Conservation (phyloP, 2,888 invertebrate genomes). For the Acanthopleura granulata region DNA sequence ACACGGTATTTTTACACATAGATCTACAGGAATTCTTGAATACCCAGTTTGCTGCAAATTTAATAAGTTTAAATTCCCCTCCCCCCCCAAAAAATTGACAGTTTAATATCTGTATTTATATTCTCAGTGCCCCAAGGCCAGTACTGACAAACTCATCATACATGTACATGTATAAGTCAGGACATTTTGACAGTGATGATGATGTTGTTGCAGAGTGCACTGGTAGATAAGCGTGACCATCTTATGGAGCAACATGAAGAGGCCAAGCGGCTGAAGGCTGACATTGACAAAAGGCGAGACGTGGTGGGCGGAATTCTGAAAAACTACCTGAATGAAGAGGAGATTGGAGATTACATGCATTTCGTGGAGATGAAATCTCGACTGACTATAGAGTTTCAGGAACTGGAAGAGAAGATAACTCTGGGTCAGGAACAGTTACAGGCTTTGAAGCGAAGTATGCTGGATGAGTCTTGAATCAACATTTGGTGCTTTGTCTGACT, state of each 20-base stretch:
- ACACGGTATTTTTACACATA: too few species aligned
- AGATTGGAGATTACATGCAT: conserved; percentile 84
- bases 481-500: too few species aligned
- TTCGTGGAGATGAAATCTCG: conserved; percentile 90
- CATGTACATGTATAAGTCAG: too few species aligned
- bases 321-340: conserved; percentile 78
- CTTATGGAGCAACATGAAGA: conserved; percentile 84
- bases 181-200: neutral
- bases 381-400: conserved; percentile 84
- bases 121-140: too few species aligned
- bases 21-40: too few species aligned
- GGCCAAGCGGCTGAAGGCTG: conserved; percentile 84
- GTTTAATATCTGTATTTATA: too few species aligned
- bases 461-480: conserved; percentile 20
- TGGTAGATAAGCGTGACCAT: conserved; percentile 79
- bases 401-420: conserved; percentile 86
- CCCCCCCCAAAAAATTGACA: too few species aligned
- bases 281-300: conserved; percentile 83
- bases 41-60: too few species aligned
- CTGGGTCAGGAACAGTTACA: conserved; percentile 84
- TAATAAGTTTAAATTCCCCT: too few species aligned
- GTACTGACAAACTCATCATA: too few species aligned
- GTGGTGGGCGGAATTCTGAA: conserved; percentile 78
- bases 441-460: conserved; percentile 78
- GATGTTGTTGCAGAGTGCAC: conserved; percentile 20